Conservation (phyloP, 2,888 invertebrate species). For the Drosophila anomalata region DNA sequence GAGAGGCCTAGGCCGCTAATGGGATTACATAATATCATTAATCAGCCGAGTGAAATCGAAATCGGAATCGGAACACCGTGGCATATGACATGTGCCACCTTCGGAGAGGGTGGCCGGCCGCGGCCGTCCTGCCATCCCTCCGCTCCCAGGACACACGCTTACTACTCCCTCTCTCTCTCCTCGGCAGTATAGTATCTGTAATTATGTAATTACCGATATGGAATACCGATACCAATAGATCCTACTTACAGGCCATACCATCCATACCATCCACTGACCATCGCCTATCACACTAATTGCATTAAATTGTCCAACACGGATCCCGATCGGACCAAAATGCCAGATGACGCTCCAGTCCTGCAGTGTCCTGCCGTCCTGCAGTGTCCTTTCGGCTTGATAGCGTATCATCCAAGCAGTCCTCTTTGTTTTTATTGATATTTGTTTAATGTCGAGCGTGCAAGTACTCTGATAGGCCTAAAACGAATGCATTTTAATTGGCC, state of each 20-base stretch:
- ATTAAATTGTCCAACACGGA: constrained; percentile 73
- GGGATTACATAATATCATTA: constrained; percentile 76
- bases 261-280: constrained; percentile 9
- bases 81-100: constrained; percentile 44
- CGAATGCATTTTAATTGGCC: constrained; percentile 46
- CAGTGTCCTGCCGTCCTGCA: neutral
- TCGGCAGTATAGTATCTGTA: constrained; percentile 20
- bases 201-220: constrained; percentile 57
- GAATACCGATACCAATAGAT: constrained; percentile 49
- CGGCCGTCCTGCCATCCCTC: neutral
- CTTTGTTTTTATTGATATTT: constrained; percentile 53
- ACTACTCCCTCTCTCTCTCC: neutral
- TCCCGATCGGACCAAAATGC: constrained; percentile 36
- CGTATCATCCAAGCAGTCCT: constrained; percentile 14
- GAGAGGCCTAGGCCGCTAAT: constrained; percentile 42
- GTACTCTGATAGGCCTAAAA: constrained; percentile 33
- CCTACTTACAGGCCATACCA: neutral
- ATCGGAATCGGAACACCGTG: constrained; percentile 17
- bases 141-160: constrained; percentile 57
- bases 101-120: neutral
- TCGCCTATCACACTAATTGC: constrained; percentile 74
- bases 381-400: constrained; percentile 1
- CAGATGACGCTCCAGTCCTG: constrained; percentile 59
- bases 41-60: constrained; percentile 66
- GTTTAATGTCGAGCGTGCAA: constrained; percentile 30